phyloP scores from a whole-genome alignment of 2,797 vertebrate genomes.

The Poeciliopsis gracilis region DNA sequence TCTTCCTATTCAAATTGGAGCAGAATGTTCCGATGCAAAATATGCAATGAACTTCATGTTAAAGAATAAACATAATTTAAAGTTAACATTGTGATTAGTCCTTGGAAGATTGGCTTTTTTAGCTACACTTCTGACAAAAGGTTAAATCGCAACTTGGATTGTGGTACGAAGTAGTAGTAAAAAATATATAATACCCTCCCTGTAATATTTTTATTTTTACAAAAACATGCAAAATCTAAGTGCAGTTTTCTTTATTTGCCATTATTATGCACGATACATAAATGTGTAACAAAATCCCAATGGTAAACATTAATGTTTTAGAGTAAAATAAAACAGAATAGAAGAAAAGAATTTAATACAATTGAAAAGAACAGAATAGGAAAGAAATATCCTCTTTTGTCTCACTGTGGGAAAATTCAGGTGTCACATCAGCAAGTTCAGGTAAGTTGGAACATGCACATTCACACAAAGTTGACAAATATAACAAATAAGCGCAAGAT shows the following conservation, averaged over 20 bases:
- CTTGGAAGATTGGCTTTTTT: slow-evolving; percentile 29
- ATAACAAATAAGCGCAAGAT: neutral
- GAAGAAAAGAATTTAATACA: neutral
- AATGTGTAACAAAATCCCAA: neutral
- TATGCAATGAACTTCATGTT: slow-evolving; percentile 38
- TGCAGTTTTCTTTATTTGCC: neutral
- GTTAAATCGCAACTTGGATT: too few relatives aligned
- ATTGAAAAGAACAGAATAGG: neutral
- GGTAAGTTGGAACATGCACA: neutral
- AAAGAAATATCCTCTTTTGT: neutral
- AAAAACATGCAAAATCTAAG: neutral
- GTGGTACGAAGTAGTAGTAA: too few relatives aligned
- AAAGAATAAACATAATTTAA: slow-evolving; percentile 43
- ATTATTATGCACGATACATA: neutral
- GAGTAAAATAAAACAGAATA: neutral
- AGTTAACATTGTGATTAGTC: slow-evolving; percentile 36
- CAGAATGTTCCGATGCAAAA: slow-evolving; percentile 20
- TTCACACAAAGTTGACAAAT: neutral
- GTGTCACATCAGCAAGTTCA: neutral
- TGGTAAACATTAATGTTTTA: neutral
- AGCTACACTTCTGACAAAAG: slow-evolving; percentile 35
- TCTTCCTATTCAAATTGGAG: slow-evolving; percentile 39
- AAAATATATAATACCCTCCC: too few relatives aligned
- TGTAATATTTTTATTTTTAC: too few relatives aligned
- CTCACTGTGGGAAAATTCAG: neutral